These are phyloP conservation scores for Rhinogobius similis DNA, from an alignment of 2,113 vertebrate genomes.

Conservation along the genomic window DNA sequence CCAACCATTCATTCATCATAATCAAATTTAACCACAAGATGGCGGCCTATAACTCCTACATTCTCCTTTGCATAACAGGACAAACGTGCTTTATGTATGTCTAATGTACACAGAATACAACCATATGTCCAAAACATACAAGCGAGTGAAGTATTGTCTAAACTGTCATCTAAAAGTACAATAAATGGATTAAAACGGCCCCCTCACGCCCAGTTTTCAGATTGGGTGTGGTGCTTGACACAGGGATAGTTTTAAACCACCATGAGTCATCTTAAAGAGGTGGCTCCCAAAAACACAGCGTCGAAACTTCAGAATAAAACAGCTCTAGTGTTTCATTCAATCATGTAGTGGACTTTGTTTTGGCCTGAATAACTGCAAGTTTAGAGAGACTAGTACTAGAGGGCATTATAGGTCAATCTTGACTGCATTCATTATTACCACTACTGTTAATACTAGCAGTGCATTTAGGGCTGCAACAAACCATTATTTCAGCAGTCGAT, in stretches of 20 bases:
- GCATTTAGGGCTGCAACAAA: too few species aligned
- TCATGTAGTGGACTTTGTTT: background rate
- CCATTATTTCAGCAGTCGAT: too few species aligned
- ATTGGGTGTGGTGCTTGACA: background rate
- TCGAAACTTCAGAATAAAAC: background rate
- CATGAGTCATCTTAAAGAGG: conserved; percentile 25
- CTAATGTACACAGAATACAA: background rate
- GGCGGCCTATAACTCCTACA: conserved; percentile 9
- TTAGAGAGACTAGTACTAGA: too few species aligned
- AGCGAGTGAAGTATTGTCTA: background rate
- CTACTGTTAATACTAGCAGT: too few species aligned
- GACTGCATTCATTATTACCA: too few species aligned
- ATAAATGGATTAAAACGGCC: background rate
- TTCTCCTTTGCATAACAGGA: background rate
- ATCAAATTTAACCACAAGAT: conserved; percentile 31
- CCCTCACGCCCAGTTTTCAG: background rate
- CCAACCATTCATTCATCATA: background rate
- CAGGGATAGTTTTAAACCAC: background rate
- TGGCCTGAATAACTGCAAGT: too few species aligned
- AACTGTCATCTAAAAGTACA: background rate
- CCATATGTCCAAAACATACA: background rate
- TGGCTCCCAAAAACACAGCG: conserved; percentile 24
- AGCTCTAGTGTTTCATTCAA: background rate
- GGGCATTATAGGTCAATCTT: too few species aligned
- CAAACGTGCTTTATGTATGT: background rate